Evolutionary conservation across 2,113 vertebrate genomes (phyloP), one percentile per base, ranked within the genome.

Genomic region (Polyodon spathula): DNA sequence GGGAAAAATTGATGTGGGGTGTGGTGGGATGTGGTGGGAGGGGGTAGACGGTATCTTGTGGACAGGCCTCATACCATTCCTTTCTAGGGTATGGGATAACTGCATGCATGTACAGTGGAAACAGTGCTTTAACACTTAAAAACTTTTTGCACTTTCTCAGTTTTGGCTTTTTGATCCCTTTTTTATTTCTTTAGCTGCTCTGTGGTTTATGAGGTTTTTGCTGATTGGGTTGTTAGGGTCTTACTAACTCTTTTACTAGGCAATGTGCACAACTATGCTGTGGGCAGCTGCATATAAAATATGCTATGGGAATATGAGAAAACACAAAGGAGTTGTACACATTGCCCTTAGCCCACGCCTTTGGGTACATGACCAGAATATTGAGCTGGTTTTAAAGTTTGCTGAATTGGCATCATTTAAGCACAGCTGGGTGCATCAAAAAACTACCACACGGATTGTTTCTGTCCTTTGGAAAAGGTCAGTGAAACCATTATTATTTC

Each of bases 261-360:
- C 80, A 84, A 82, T 83, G 81, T 85, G 82, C 83, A 81, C 71
- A 69, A 76, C 80, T 77, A 40, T 43, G 70, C 73, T 75, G 86
- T 88, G 86, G 90, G 89, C 73, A 82, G 76, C 59, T 71, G 67
- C 60, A 1, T 80, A 72, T 76, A 68, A 67, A 63, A 76, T 76
- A 89, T 87, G 76, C 66, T 82, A 76, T 74, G 69, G 52, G 72
- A 81, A 65, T 74, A 85, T 85, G 76, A 79, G 83, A 78, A 75
- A 67, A 71, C 68, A 64, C 70, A 77, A 73, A 71, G 81, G 75
- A 80, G 79, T 83, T 85, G 65, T 84, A 83, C 79, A 76, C 81
- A 83, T 87, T 90, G 85, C 75, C 86, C 77, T 83, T 68, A 60
- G 62, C 68, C 61, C 68, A 79, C 64, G 80, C 71, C 69, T 69